Base-by-base conservation (phyloP, 2,888 invertebrate genomes). In the Hypomecis atomaria region DNA sequence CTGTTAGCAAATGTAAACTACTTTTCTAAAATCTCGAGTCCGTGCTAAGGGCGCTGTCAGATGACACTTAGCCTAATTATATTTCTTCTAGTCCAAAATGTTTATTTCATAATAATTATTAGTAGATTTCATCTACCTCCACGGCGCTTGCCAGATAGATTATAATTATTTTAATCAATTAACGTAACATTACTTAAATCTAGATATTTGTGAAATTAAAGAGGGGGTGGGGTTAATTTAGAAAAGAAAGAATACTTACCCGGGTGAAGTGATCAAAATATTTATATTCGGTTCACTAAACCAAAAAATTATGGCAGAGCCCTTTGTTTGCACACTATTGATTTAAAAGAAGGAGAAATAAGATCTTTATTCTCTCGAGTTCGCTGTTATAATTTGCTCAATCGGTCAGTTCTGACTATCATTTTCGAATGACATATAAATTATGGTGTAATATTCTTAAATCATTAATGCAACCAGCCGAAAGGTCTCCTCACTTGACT, bases 61-160 rank as follows among this genome's bases (percentile, higher is more conserved):
- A 70, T 80, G 75, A 74, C 79, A 77, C 87, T 86, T 88, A 83
- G 78, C 75, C 84, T 88, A 87, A 78, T 75, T 75, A 79, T 79
- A 78, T 84, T 79, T 81, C 81, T 37, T 79, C 78, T 83, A 83
- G 78, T 85, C 79, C 78, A 82, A 74, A 78, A 78, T 79, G 77
- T 81, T 78, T 76, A 82, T 48, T 43, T 48, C 23, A 56, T 59
- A 55, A 55, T 57, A 75, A 76, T 81, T 81, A 78, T 81, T 75
- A 78, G 89, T 90, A 91, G 90, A 90, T 90, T 86, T 84, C 68
- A 91, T 90, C 90, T 90, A 91, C 90, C 53, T 64, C 71, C 71
- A 74, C 71, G 70, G 73, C 53, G 69, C 70, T 76, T 77, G 76
- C 73, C 72, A 71, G 75, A 81, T 77, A 78, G 73, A 75, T 76